Evolutionary conservation across 2,113 vertebrate genomes (phyloP).

Genomic region (Herpetotheres cachinnans): DNA sequence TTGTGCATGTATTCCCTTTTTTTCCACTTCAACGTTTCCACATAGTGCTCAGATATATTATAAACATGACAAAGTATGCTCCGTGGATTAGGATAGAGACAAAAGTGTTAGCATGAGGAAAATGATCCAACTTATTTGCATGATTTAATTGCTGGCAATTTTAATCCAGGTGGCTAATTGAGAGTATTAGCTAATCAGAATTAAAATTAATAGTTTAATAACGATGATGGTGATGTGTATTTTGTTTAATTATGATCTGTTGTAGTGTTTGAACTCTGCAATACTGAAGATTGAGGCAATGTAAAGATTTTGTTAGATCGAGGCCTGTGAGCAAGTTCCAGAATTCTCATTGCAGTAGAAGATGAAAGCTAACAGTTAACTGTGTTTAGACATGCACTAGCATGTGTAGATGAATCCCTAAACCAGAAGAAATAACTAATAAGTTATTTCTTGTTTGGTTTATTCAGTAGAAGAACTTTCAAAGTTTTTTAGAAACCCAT

Average conservation of each 20-base stretch:
- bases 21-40: fast-evolving
- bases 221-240: background rate
- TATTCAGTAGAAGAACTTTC: background rate
- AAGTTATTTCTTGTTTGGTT: background rate
- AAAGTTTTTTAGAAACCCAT: background rate
- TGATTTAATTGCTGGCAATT: background rate
- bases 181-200: background rate
- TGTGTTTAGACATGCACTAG: background rate
- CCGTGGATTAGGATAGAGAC: background rate
- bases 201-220: slow-evolving; percentile 15
- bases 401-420: background rate
- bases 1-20: fast-evolving
- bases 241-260: background rate
- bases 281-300: background rate
- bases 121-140: background rate
- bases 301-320: background rate
- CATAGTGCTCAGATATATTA: background rate
- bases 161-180: background rate
- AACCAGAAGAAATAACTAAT: background rate
- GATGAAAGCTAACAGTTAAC: background rate
- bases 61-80: no score
- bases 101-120: background rate
- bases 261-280: background rate
- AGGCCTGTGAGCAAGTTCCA: background rate
- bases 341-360: background rate